Percentiles rank a stretch among this genome's conserved stretches.
Conservation (phyloP, 1,140 invertebrate genomes). For the Oncopeltus fasciatus region DNA sequence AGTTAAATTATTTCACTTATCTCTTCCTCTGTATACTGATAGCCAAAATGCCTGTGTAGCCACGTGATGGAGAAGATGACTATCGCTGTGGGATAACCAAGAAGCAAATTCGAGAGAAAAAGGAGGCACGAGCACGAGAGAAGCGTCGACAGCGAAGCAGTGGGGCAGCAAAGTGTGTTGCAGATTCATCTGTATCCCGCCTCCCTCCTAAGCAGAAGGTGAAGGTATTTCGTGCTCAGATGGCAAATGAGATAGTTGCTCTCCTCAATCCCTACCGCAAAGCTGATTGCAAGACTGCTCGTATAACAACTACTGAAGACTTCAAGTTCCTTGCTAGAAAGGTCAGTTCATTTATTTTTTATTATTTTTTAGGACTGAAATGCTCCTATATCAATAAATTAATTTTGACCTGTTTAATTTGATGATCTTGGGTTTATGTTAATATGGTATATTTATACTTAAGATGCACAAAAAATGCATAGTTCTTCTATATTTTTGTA, state of each 20-base stretch:
- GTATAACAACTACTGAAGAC: constrained; percentile 79
- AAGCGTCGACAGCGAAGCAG: constrained; percentile 33
- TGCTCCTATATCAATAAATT: too few species aligned
- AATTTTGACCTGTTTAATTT: too few species aligned
- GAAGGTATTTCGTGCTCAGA: constrained; percentile 72
- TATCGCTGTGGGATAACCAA: constrained; percentile 43
- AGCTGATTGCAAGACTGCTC: constrained; percentile 64
- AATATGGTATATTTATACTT: too few species aligned
- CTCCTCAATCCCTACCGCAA: constrained; percentile 81
- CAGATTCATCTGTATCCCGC: constrained; percentile 36
- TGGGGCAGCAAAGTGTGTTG: constrained; percentile 24
- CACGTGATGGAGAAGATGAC: constrained; percentile 60
- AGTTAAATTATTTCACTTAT: too few species aligned
- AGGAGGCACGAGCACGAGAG: constrained; percentile 54
- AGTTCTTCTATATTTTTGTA: too few species aligned
- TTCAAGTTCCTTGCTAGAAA: constrained; percentile 92
- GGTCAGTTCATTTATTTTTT: constrained; percentile 37
- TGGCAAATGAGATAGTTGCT: constrained; percentile 79
- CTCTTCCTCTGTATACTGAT: too few species aligned
- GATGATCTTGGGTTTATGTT: too few species aligned
- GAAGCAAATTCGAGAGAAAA: constrained; percentile 39
- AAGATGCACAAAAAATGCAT: too few species aligned
- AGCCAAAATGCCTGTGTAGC: constrained; percentile 43
- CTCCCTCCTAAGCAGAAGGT: constrained; percentile 44
- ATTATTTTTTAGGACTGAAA: too few species aligned